Base-by-base conservation (phyloP, 92 coral and sea anemone species). In the Desmophyllum pertusum region DNA sequence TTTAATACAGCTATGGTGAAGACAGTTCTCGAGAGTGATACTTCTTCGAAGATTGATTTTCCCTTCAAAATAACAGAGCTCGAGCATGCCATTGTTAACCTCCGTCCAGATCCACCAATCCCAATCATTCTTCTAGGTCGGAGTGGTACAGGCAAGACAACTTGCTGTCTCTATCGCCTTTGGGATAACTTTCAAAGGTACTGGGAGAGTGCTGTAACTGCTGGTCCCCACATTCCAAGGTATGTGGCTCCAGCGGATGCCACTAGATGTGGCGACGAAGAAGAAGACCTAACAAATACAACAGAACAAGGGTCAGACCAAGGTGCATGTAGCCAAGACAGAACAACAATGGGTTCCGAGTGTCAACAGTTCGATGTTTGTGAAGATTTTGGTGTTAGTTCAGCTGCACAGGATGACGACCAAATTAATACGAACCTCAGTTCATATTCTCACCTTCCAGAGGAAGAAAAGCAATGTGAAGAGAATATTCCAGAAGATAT, bases 121-220 rank as follows among this genome's bases (percentile, higher is more conserved):
- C 87, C 98, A 51, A 77, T 96, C 21, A 95, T 96, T 39, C 89
- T 96, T 38, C 93, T 96, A 41, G 99, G 99, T 30, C 93, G 99
- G 50, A 96, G 99, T 85, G 99, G 99, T 18, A 96, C 99, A 3
- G 99, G 99, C 33, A 96, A 96, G 81, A 96, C 99, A 18, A 96
- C 99, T 3, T 96, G 99, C 79, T 96, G 99, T 70, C 93, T 96
- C 14, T 96, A 96, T 70, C 93, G 99, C 37, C 76, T 96, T 71
- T 96, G 99, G 99, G 88, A 86, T 65, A 92, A 85, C 55, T 96
- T 92, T 81, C 91, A 93, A 71, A 83, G 42, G 15, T 96, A 96
- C 81, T 96, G 99, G 99, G 91, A 96, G 69, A 88, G 75, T 15
- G 96, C 94, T 51, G 80, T 48, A n/a, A 87, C 76, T 30, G 95